phyloP scores from a whole-genome alignment of 2,797 vertebrate species.

The Sebastes hubbsi region DNA sequence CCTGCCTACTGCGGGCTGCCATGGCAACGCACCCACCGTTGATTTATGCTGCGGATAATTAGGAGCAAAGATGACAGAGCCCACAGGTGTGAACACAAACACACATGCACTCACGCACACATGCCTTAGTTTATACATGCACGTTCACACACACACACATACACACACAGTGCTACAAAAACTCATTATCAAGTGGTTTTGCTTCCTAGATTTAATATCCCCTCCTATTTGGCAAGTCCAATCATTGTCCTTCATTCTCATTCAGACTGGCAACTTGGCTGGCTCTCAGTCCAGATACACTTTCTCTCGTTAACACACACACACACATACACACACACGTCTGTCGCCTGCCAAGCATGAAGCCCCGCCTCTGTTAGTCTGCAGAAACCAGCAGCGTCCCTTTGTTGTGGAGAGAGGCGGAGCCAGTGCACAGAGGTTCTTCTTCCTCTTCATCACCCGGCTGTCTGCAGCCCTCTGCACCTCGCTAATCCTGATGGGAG shows the following conservation, averaged over 20 bases:
- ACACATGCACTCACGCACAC: not conserved
- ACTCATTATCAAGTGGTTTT: constrained; percentile 68
- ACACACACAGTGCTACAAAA: constrained; percentile 25
- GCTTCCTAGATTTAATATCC: constrained; percentile 63
- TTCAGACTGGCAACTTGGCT: constrained; percentile 58
- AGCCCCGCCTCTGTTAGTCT: constrained; percentile 39
- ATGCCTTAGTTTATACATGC: not conserved
- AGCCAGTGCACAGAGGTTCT: constrained; percentile 13
- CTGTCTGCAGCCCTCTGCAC: constrained; percentile 31
- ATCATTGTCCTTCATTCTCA: constrained; percentile 62
- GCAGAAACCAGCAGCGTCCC: constrained; percentile 37
- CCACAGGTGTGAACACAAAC: constrained; percentile 72
- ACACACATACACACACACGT: constrained; percentile 1
- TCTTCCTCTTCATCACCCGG: constrained; percentile 36
- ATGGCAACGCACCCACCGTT: constrained; percentile 70
- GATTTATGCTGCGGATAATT: constrained; percentile 79
- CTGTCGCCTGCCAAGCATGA: constrained; percentile 25
- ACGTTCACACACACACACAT: not conserved
- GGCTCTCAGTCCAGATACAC: constrained; percentile 33
- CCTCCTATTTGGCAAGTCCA: constrained; percentile 61
- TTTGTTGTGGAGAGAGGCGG: constrained; percentile 35
- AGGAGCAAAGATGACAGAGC: constrained; percentile 66
- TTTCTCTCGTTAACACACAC: constrained; percentile 23
- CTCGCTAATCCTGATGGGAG: constrained; percentile 47
- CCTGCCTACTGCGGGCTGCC: constrained; percentile 57